Evolutionary conservation across 2,113 vertebrate genomes (phyloP).

Genomic region (Paramisgurnus dabryanus): DNA sequence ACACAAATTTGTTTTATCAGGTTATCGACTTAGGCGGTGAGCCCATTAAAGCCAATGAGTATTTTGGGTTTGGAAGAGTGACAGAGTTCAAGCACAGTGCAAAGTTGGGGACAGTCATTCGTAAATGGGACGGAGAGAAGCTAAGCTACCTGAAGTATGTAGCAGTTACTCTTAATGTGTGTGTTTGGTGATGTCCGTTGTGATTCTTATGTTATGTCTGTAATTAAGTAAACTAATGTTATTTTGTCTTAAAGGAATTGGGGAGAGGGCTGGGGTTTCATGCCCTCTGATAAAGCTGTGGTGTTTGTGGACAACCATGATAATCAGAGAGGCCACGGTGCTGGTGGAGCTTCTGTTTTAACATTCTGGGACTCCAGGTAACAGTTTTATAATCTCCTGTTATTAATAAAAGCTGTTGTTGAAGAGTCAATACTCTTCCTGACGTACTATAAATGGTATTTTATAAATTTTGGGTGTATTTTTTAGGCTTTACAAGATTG

Average conservation of each 20-base stretch:
- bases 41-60: conserved; percentile 66
- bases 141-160: conserved; percentile 77
- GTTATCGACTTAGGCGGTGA: conserved; percentile 80
- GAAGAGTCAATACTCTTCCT: not conserved
- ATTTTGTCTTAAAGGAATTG: conserved; percentile 77
- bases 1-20: conserved; percentile 54
- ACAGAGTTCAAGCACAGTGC: conserved; percentile 80
- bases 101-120: conserved; percentile 78
- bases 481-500: conserved; percentile 87
- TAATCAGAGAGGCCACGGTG: conserved; percentile 90
- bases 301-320: conserved; percentile 95
- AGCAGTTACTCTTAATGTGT: not conserved
- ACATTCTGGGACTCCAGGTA: conserved; percentile 85
- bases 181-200: too few relatives aligned
- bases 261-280: conserved; percentile 92
- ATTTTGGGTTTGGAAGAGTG: conserved; percentile 74
- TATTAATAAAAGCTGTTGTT: not conserved
- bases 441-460: not conserved
- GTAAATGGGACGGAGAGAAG: conserved; percentile 77
- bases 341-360: conserved; percentile 82
- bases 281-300: conserved; percentile 81
- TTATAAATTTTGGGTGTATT: not conserved
- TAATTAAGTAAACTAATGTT: too few relatives aligned
- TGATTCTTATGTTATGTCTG: too few relatives aligned
- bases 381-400: not conserved